Evolutionary conservation across 2,888 invertebrate species (phyloP).

Genomic region (Conistra vaccinii): DNA sequence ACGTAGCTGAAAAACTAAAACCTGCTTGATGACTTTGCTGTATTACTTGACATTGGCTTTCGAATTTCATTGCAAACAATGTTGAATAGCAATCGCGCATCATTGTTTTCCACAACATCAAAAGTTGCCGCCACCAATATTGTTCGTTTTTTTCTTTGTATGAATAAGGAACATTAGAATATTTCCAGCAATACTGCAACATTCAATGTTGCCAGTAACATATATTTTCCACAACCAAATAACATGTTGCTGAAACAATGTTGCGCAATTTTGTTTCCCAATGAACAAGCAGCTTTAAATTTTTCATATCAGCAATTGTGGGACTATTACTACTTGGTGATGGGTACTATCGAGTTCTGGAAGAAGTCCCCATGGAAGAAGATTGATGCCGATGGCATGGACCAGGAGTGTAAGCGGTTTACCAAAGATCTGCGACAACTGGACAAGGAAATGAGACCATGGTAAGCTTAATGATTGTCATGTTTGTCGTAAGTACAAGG

Average conservation of each 20-base stretch:
- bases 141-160: not conserved
- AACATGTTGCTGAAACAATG: not conserved
- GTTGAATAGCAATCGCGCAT: not conserved
- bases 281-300: slow-evolving; percentile 3
- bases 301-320: slow-evolving; percentile 89
- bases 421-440: slow-evolving; percentile 95
- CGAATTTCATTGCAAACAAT: not conserved
- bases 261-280: not conserved
- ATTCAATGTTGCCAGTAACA: slow-evolving; percentile 10
- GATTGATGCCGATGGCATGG: slow-evolving; percentile 98
- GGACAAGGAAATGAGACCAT: slow-evolving; percentile 94
- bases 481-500: no score
- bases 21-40: not conserved
- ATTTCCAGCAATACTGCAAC: not conserved
- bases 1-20: not conserved
- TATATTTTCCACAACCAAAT: not conserved
- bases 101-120: not conserved
- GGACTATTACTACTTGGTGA: slow-evolving; percentile 96
- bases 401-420: slow-evolving; percentile 98
- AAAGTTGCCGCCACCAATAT: not conserved
- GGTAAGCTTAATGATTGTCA: slow-evolving; percentile 83
- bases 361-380: slow-evolving; percentile 98
- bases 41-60: not conserved
- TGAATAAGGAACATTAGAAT: not conserved
- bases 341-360: slow-evolving; percentile 97